Evolutionary conservation across 2,888 invertebrate genomes (phyloP), one percentile per base, ranked within the genome.

Genomic region (Lycia hirtaria): DNA sequence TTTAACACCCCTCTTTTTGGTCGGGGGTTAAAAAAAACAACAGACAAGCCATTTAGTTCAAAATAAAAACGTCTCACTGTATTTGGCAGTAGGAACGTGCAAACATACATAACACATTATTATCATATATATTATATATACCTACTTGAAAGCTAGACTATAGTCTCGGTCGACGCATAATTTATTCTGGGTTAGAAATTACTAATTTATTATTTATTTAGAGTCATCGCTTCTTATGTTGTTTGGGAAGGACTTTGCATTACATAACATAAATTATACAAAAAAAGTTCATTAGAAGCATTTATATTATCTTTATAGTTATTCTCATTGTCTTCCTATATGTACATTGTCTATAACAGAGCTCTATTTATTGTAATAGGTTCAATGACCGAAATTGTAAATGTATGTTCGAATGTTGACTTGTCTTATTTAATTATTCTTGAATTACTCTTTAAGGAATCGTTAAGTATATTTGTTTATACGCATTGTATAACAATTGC

Each of bases 151-250:
- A 10, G 40, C 26, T 35, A 33, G 35, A 43, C 20, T 19, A 20
- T 14, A 32, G 10, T 38, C 17, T 22, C 10, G 6, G 7, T 10
- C 17, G 3, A 17, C 43, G 19, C 30, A 22, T 40, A 15, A 33
- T 30, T 4, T 41, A 33, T 43, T 19, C 17, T 12, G 9, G 24
- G 32, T 32, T 51, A 43, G 41, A 51, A 15, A 33, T 51, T 14
- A 35, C 33, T 35, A 44, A 20, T 44, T 52, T 44, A 52, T 35
- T 24, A 15, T 30, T 1, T 41, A 24, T 37, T 51, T 28, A 43
- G 6, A 37, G 35, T 43, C 35, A 44, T 17, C n/a, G 40, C 20
- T 49, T 50, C 9, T 15, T 33, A 35, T n/a, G 7, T 17, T 12
- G n/a, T 7, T 43, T 41, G 17, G 7, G 4, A 33, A 15, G 26